A percentile compares a stretch with the other conserved stretches of the same genome.
These are phyloP conservation scores for Nasonia oneida DNA, from an alignment of 2,888 invertebrate species.

Conservation along the genomic window DNA sequence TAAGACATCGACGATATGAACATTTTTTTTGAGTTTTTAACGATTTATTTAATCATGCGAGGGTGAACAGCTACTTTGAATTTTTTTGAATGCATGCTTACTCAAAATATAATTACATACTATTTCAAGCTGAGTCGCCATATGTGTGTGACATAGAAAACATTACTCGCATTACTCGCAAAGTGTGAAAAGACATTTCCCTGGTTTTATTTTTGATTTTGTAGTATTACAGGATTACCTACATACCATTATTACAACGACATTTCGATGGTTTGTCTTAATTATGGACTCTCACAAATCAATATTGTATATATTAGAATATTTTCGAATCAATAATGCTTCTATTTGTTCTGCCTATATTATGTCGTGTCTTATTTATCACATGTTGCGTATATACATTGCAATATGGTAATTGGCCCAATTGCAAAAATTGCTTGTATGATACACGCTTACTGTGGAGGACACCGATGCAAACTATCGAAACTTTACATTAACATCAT, in stretches of 20 bases:
- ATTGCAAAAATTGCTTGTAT: slow-evolving; percentile 3
- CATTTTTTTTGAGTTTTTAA: slow-evolving; percentile 23
- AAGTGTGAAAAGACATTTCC: not conserved
- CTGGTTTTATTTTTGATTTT: slow-evolving; percentile 8
- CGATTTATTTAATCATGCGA: not conserved
- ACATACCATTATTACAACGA: not conserved
- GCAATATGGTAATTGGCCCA: not conserved
- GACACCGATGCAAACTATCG: not conserved
- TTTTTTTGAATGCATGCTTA: not conserved
- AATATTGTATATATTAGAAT: not conserved
- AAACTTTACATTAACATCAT: not conserved
- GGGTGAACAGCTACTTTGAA: not conserved
- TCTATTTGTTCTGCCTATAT: not conserved
- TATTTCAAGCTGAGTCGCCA: not conserved
- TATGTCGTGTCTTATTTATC: not conserved
- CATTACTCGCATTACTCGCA: not conserved
- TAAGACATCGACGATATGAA: not conserved
- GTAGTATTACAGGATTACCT: not conserved
- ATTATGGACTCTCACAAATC: not conserved
- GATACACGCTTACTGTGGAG: not conserved
- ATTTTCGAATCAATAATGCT: not conserved
- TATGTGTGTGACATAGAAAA: not conserved
- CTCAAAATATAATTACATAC: not conserved
- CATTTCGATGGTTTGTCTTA: slow-evolving; percentile 11
- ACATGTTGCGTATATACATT: not conserved